Evolutionary conservation across 2,113 vertebrate genomes (phyloP), one percentile per base, ranked within the genome.

Genomic region (Pterocles burchelli): DNA sequence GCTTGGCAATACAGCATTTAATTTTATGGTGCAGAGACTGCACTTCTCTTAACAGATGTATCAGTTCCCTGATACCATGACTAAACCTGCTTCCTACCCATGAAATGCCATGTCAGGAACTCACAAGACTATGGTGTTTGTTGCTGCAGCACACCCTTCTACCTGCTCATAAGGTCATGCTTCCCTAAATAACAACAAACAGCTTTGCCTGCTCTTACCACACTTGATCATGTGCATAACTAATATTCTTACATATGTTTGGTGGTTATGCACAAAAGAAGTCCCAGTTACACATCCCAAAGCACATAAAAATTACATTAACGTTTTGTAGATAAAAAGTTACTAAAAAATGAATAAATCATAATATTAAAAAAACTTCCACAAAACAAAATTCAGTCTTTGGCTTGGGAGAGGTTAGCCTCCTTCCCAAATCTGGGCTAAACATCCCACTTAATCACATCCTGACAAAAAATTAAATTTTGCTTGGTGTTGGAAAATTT

Each of bases 11-110:
- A 93, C 96, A 97, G 93, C 97, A 98, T 98, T 98, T 98, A 95
- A 96, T 98, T 98, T 98, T 97, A 98, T 95, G 93, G 83, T 73
- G 92, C 85, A 86, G 85, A 95, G 94, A 97, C 97, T 90, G 86
- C 73, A 85, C 93, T 98, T 97, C 95, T 97, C 94, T 97, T 97
- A 97, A 97, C 96, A 98, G 97, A 97, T 97, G 88, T 95, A 97
- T 96, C 92, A 8, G 85, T 93, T 97, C 95, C 80, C 89, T 81
- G 86, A 78, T 93, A 97, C 52, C 95, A 94, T 95, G 96, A 97
- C 93, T 97, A 95, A 97, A 97, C 81, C 81, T 88, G 74, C 91
- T 96, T 96, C 89, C 68, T 81, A 93, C 59, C 93, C 97, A 97
- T 98, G 97, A 98, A 96, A 88, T 59, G 85, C 92, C 92, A 24